A percentile compares a stretch with the other conserved stretches of the same genome.
These are phyloP conservation scores for Cherax quadricarinatus DNA, from an alignment of 1,140 invertebrate genomes.

Conservation along the genomic window DNA sequence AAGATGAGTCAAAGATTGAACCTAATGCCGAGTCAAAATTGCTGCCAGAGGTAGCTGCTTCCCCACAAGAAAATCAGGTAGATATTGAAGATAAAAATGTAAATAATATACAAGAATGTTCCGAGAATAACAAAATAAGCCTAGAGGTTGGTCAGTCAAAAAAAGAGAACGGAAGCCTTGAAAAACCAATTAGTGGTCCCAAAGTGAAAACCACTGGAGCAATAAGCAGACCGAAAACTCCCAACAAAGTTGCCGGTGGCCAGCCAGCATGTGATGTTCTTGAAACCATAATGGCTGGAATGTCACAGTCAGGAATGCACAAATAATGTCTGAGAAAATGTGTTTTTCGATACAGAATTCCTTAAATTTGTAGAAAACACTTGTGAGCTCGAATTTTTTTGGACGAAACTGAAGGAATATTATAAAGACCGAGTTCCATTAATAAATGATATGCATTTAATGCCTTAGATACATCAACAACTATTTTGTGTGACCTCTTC, in stretches of 20 bases:
- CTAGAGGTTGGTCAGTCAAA: not conserved
- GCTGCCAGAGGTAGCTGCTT: not conserved
- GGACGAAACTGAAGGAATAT: not conserved
- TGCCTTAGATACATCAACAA: slow-evolving; percentile 52
- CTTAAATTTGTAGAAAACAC: not conserved
- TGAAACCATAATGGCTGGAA: slow-evolving; percentile 60
- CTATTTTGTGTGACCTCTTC: slow-evolving; percentile 31
- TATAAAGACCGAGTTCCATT: slow-evolving; percentile 27
- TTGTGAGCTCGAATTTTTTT: not conserved
- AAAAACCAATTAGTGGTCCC: not conserved
- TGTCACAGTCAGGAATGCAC: slow-evolving; percentile 59
- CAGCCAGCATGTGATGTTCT: slow-evolving; percentile 58
- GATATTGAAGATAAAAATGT: not conserved
- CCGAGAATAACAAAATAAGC: not conserved
- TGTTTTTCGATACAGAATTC: not conserved
- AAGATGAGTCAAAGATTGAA: slow-evolving; percentile 1
- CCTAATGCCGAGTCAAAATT: not conserved
- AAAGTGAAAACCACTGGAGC: slow-evolving; percentile 16
- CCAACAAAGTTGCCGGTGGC: slow-evolving; percentile 27
- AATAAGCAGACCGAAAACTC: slow-evolving; percentile 51
- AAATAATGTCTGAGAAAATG: slow-evolving; percentile 26
- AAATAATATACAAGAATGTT: not conserved
- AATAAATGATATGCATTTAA: slow-evolving; percentile 56
- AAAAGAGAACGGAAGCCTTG: slow-evolving; percentile 42
- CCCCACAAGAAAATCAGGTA: slow-evolving; percentile 19